These are phyloP conservation scores for Baccha elongata DNA, from an alignment of 2,888 invertebrate species.

Conservation along the genomic window DNA sequence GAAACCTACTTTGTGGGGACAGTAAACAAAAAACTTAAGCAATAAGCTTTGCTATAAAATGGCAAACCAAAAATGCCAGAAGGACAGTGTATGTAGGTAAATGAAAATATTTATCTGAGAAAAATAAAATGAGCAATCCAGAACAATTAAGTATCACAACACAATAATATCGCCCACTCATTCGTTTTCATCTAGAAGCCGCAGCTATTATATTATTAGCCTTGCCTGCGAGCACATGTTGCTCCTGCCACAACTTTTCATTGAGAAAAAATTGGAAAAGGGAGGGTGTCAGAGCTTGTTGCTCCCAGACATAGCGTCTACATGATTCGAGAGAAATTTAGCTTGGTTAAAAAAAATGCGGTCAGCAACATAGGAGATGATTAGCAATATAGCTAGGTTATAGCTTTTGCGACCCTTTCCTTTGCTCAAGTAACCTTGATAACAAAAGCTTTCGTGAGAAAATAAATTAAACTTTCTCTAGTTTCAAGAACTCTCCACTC, in stretches of 20 bases:
- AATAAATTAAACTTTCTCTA: not conserved
- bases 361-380: not conserved
- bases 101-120: constrained; percentile 13
- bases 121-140: not conserved
- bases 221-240: constrained; percentile 55
- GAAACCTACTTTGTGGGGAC: too few species aligned
- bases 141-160: too few species aligned
- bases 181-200: too few species aligned
- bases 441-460: constrained; percentile 12
- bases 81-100: too few species aligned
- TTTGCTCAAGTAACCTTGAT: constrained; percentile 30
- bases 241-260: constrained; percentile 21
- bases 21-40: not conserved
- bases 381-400: not conserved
- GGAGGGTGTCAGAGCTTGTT: constrained; percentile 48
- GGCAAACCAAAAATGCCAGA: too few species aligned
- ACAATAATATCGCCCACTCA: too few species aligned
- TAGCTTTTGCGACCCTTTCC: not conserved
- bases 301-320: constrained; percentile 60
- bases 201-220: too few species aligned
- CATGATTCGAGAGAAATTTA: not conserved
- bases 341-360: not conserved
- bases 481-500: constrained; percentile 22
- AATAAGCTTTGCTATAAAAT: not conserved
- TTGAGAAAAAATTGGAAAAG: not conserved